phyloP scores from a whole-genome alignment of 2,797 vertebrate species.

The Hyperoplus lanceolatus region DNA sequence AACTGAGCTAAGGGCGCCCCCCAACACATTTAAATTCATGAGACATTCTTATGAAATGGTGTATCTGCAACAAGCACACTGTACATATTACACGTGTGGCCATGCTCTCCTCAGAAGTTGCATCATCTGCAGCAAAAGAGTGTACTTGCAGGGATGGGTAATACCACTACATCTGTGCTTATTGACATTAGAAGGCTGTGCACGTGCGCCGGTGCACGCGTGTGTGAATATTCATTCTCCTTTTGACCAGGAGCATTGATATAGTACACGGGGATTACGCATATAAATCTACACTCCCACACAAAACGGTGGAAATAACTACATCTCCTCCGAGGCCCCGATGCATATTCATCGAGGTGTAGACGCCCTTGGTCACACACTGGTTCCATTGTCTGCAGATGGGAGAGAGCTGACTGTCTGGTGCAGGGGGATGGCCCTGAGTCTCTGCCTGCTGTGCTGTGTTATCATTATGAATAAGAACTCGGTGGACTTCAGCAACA shows the following conservation, averaged over 20 bases:
- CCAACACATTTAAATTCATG: slow-evolving; percentile 19
- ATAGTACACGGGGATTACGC: slow-evolving; percentile 82
- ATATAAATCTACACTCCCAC: slow-evolving; percentile 86
- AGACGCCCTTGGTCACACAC: slow-evolving; percentile 76
- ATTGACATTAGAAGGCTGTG: slow-evolving; percentile 64
- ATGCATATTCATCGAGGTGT: slow-evolving; percentile 83
- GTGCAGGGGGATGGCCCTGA: slow-evolving; percentile 68
- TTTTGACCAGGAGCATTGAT: slow-evolving; percentile 82
- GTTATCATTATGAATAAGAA: slow-evolving; percentile 55
- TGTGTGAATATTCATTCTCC: slow-evolving; percentile 82
- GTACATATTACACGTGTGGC: slow-evolving; percentile 39
- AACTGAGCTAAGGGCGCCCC: no score
- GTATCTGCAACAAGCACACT: slow-evolving; percentile 19
- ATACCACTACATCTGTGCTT: slow-evolving; percentile 47
- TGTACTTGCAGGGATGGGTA: slow-evolving; percentile 39
- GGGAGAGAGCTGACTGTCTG: slow-evolving; percentile 71
- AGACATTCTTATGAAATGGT: slow-evolving; percentile 12
- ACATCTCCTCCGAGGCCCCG: slow-evolving; percentile 78
- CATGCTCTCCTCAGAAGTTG: slow-evolving; percentile 51
- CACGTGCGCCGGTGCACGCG: slow-evolving; percentile 36
- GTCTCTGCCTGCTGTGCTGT: slow-evolving; percentile 50
- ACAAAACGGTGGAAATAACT: slow-evolving; percentile 85
- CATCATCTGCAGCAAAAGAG: slow-evolving; percentile 51
- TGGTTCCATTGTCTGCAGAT: slow-evolving; percentile 71
- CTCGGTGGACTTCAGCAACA: slow-evolving; percentile 58